A percentile compares a stretch with the other conserved stretches of the same genome.
Evolutionary conservation across 2,888 invertebrate species (phyloP).

Genomic region (Tachystola acroxantha): DNA sequence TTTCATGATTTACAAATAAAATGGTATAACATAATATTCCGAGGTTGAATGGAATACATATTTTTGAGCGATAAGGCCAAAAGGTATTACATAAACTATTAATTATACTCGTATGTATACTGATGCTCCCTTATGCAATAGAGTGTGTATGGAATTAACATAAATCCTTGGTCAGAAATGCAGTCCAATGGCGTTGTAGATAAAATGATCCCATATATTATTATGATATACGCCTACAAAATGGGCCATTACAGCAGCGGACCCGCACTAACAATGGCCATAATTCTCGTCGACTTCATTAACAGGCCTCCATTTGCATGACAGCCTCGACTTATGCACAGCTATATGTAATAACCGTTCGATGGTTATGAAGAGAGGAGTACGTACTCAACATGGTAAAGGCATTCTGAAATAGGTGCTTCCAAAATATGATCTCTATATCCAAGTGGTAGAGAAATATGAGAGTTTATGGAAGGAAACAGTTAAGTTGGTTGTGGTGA

Average conservation of each 20-base stretch:
- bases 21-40: no score
- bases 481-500: conserved; percentile 24
- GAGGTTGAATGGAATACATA: no score
- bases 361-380: conserved; percentile 40
- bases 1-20: no score
- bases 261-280: conserved; percentile 72
- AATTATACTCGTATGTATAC: no score
- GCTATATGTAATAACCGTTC: conserved; percentile 53
- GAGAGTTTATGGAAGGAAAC: conserved; percentile 19
- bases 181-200: conserved; percentile 50
- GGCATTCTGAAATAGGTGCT: conserved; percentile 1
- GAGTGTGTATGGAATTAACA: no score
- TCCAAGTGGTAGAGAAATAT: conserved; percentile 16
- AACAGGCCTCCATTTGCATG: conserved; percentile 77
- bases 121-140: no score
- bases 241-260: conserved; percentile 67
- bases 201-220: conserved; percentile 70
- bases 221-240: conserved; percentile 69
- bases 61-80: no score
- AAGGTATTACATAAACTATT: no score
- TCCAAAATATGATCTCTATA: conserved; percentile 35
- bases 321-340: conserved; percentile 56
- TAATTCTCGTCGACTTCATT: conserved; percentile 76
- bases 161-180: conserved; percentile 46
- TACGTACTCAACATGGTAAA: conserved; percentile 34